phyloP scores from a whole-genome alignment of 2,888 invertebrate genomes.

The Spisula subtruncata region DNA sequence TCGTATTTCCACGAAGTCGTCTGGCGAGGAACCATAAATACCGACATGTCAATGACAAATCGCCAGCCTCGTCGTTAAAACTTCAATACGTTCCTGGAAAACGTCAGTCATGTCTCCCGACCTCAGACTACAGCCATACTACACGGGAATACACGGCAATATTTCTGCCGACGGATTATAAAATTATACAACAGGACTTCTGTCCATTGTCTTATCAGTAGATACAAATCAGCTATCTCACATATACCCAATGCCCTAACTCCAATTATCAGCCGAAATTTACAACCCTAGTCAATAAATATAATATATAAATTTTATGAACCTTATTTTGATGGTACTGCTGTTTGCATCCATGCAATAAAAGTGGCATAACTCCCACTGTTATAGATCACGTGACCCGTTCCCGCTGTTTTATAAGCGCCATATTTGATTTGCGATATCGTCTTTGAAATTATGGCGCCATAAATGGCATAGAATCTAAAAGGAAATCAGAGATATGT shows the following conservation, averaged over 20 bases:
- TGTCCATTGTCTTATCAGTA: constrained; percentile 53
- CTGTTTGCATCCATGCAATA: constrained; percentile 64
- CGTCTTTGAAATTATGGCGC: constrained; percentile 52
- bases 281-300: constrained; percentile 65
- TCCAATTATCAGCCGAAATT: constrained; percentile 64
- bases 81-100: not conserved
- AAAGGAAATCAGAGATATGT: constrained; percentile 13
- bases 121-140: not conserved
- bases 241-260: constrained; percentile 50
- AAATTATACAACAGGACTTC: constrained; percentile 33
- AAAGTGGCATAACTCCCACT: constrained; percentile 69
- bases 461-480: constrained; percentile 43
- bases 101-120: not conserved
- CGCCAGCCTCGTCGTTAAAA: not conserved
- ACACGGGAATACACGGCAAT: not conserved
- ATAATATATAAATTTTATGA: constrained; percentile 70
- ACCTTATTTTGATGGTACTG: constrained; percentile 59
- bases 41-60: not conserved
- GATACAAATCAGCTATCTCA: constrained; percentile 47
- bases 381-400: constrained; percentile 55
- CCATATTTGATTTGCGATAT: constrained; percentile 58
- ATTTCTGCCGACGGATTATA: constrained; percentile 34
- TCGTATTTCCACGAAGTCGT: too few species aligned
- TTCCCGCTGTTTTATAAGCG: constrained; percentile 67
- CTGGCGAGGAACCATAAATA: constrained; percentile 8